These are phyloP conservation scores for Coryphaenoides rupestris DNA, from an alignment of 2,113 vertebrate genomes.

Conservation along the genomic window DNA sequence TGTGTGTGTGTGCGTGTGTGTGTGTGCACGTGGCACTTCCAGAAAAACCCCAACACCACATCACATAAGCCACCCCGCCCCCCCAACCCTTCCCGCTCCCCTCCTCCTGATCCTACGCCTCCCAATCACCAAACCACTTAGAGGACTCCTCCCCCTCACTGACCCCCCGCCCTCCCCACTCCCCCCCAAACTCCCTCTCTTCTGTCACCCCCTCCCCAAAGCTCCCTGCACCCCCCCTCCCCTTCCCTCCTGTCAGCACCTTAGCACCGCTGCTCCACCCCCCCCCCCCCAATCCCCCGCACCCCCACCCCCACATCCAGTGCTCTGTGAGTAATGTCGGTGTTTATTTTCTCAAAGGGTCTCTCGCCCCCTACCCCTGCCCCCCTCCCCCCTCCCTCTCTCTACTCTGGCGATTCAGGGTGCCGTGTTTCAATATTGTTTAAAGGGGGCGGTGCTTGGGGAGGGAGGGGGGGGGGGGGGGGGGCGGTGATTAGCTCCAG, in stretches of 20 bases:
- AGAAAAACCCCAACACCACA: conserved; percentile 56
- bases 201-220: conserved; percentile 1
- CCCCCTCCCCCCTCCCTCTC: too few species aligned
- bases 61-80: conserved; percentile 37
- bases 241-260: conserved; percentile 56
- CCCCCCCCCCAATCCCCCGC: too few species aligned
- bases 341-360: conserved; percentile 58
- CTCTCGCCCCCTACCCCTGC: too few species aligned
- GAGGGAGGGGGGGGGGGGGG: too few species aligned
- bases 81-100: conserved; percentile 2
- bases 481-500: background rate
- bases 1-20: conserved; percentile 1
- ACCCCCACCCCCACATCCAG: background rate
- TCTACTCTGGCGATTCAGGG: conserved; percentile 44
- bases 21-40: conserved; percentile 24
- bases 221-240: conserved; percentile 11
- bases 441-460: conserved; percentile 34
- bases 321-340: conserved; percentile 45
- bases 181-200: conserved; percentile 15
- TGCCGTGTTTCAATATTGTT: conserved; percentile 50
- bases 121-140: conserved; percentile 27
- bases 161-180: background rate
- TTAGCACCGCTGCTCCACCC: conserved; percentile 12
- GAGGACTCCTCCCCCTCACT: conserved; percentile 21
- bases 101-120: conserved; percentile 4